These are phyloP conservation scores for Sebastes fasciatus DNA, from an alignment of 2,113 vertebrate genomes.

Conservation along the genomic window DNA sequence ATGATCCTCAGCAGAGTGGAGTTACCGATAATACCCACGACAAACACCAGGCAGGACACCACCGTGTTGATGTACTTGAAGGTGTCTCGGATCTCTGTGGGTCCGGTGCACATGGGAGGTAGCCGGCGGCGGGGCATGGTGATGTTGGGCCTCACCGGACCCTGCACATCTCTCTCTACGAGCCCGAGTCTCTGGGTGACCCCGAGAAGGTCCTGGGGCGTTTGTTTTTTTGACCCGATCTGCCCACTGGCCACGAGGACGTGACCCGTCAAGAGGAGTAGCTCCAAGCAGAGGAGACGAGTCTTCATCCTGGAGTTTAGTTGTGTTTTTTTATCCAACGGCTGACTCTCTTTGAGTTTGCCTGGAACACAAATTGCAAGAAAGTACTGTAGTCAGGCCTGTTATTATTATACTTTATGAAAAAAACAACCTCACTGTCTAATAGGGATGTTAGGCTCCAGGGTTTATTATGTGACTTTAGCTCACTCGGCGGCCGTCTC, in stretches of 20 bases:
- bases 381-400: neutral
- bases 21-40: constrained; percentile 95
- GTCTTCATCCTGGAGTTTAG: constrained; percentile 66
- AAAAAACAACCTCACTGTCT: neutral
- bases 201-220: neutral
- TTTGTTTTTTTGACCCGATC: constrained; percentile 43
- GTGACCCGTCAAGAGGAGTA: constrained; percentile 61
- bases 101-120: constrained; percentile 86
- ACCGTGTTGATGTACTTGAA: constrained; percentile 97
- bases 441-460: neutral
- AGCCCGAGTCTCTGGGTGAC: constrained; percentile 66
- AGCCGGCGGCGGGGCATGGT: constrained; percentile 72
- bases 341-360: constrained; percentile 22
- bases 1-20: constrained; percentile 94
- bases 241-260: constrained; percentile 68
- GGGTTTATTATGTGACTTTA: neutral
- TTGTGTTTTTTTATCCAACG: constrained; percentile 24
- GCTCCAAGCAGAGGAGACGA: constrained; percentile 40
- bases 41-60: constrained; percentile 93
- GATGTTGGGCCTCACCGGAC: constrained; percentile 66
- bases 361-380: constrained; percentile 47
- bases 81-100: constrained; percentile 89
- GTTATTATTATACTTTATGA: neutral
- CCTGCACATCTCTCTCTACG: constrained; percentile 61
- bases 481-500: neutral